Conservation (phyloP, 1,140 invertebrate species). For the Stegodyphus dumicola region DNA sequence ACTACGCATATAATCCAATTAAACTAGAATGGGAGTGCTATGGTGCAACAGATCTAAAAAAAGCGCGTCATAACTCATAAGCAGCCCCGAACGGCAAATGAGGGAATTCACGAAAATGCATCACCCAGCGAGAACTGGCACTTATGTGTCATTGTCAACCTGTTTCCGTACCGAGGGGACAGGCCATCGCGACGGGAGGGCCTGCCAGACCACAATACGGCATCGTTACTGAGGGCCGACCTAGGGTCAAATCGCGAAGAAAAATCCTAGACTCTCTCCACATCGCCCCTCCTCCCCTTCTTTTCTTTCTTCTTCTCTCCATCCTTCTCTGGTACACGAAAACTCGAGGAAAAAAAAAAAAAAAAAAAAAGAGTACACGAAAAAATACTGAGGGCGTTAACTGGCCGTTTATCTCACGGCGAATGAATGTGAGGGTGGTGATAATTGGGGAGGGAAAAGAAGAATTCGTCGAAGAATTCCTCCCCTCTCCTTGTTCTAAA, state of each 20-base stretch:
- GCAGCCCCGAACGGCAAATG: too few relatives aligned
- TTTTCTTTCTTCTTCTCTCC: not conserved
- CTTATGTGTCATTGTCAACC: conserved; percentile 40
- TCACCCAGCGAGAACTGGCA: not conserved
- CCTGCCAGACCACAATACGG: conserved; percentile 23
- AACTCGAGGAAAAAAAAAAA: not conserved
- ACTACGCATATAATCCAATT: too few relatives aligned
- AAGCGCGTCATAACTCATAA: too few relatives aligned
- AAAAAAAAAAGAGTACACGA: too few relatives aligned
- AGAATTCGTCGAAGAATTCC: conserved; percentile 15
- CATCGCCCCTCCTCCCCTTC: not conserved
- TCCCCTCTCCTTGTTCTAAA: conserved; percentile 19
- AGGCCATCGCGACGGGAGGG: not conserved
- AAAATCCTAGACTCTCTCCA: not conserved
- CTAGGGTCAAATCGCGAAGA: conserved; percentile 24
- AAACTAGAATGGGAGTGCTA: too few relatives aligned
- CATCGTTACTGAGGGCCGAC: conserved; percentile 14
- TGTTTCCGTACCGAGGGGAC: not conserved
- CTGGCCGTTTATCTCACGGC: conserved; percentile 49
- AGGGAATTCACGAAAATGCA: too few relatives aligned
- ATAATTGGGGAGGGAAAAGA: conserved; percentile 42
- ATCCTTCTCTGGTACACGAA: not conserved
- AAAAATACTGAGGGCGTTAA: conserved; percentile 34
- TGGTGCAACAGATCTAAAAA: too few relatives aligned
- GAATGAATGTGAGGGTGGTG: conserved; percentile 51